Percentiles rank a stretch among this genome's conserved stretches.
Conservation (phyloP, 2,888 invertebrate species). For the Taphrorychus bicolor region DNA sequence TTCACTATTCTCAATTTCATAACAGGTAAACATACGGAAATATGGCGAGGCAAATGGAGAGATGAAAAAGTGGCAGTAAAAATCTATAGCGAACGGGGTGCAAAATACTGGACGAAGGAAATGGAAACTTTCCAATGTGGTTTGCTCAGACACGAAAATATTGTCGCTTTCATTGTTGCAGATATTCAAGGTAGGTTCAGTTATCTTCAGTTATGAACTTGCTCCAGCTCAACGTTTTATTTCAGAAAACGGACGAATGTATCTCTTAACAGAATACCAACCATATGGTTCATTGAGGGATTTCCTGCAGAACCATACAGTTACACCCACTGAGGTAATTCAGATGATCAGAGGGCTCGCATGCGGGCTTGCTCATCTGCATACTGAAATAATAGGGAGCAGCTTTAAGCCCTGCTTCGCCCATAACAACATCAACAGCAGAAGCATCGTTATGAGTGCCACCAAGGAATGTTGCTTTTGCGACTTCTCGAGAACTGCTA, state of each 20-base stretch:
- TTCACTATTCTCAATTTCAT: background rate
- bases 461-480: constrained; percentile 42
- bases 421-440: constrained; percentile 43
- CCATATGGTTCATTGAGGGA: constrained; percentile 39
- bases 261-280: constrained; percentile 42
- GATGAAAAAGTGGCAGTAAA: constrained; percentile 43
- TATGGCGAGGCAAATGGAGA: constrained; percentile 42
- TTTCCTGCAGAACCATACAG: constrained; percentile 35
- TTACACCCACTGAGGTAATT: constrained; percentile 31
- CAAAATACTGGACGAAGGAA: constrained; percentile 42
- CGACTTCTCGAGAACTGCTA: constrained; percentile 40
- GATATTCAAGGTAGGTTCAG: constrained; percentile 40
- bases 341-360: constrained; percentile 39
- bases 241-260: constrained; percentile 14
- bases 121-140: constrained; percentile 41
- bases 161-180: constrained; percentile 44
- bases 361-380: constrained; percentile 41
- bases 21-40: constrained; percentile 42
- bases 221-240: background rate
- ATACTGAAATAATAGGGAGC: constrained; percentile 43
- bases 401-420: constrained; percentile 42
- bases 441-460: constrained; percentile 42
- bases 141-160: constrained; percentile 43
- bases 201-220: background rate
- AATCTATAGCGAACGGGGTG: constrained; percentile 36